Evolutionary conservation across 1,140 invertebrate genomes (phyloP).

Genomic region (Cataglyphis hispanica): DNA sequence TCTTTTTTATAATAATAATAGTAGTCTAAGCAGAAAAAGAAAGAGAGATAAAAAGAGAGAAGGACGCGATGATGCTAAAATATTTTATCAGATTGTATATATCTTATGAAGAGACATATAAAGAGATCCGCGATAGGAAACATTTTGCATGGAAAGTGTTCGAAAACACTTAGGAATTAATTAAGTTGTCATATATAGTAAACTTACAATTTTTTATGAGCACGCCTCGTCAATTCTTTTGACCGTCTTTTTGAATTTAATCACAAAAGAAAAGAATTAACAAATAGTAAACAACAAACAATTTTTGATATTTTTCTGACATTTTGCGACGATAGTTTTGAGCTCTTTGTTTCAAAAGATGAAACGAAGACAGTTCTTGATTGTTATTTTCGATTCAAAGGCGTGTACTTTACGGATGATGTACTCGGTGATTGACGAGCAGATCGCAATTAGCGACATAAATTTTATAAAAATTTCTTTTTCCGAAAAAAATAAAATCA

Average conservation of each 20-base stretch:
- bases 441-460: neutral
- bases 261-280: slow-evolving; percentile 9
- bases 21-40: slow-evolving; percentile 4
- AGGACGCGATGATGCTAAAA: slow-evolving; percentile 72
- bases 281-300: too few species aligned
- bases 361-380: slow-evolving; percentile 16
- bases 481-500: neutral
- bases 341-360: slow-evolving; percentile 38
- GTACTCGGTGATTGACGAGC: neutral
- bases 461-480: slow-evolving; percentile 34
- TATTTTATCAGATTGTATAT: slow-evolving; percentile 84
- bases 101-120: slow-evolving; percentile 79
- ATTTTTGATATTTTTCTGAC: slow-evolving; percentile 23
- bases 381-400: neutral
- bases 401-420: slow-evolving; percentile 25
- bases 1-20: slow-evolving; percentile 73
- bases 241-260: slow-evolving; percentile 19
- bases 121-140: slow-evolving; percentile 72
- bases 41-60: neutral
- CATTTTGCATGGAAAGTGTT: slow-evolving; percentile 80
- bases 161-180: slow-evolving; percentile 81
- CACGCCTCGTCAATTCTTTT: slow-evolving; percentile 51
- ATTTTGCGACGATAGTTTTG: neutral
- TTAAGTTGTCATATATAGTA: slow-evolving; percentile 79
- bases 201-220: slow-evolving; percentile 72